Base-by-base conservation (phyloP, 2,888 invertebrate genomes). In the Galerucella nymphaeae region DNA sequence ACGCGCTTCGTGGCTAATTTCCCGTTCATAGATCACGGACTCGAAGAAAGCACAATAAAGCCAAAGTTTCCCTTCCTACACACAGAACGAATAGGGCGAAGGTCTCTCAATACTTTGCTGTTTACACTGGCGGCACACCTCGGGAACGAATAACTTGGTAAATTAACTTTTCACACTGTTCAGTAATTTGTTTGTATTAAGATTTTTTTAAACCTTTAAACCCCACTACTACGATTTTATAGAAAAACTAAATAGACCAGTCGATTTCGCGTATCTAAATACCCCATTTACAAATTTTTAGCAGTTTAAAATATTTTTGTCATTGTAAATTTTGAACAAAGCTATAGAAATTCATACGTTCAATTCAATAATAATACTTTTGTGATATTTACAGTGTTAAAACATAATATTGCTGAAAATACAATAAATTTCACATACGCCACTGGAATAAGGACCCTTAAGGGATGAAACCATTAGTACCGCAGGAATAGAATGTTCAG, bases 1-100 rank as follows among this genome's bases (percentile, higher is more conserved):
- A 50, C 68, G 61, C 48, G 61, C 59, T 59, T 59, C 59, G 59
- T 59, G 53, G 53, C 69, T 69, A 69, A 69, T 69, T 69, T 69
- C 62, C 69, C 69, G 62, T 69, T 62, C 69, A 69, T 69, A 68
- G 61, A 68, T 68, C 68, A 68, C 58, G 48, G 59, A n/a, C 50
- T 23, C 23, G 57, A 57, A 57, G 61, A 53, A 50, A 50, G 53
- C 61, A 61, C 68, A 68, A 68, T 68, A 67, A 61, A 16, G 61
- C 14, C 61, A 18, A 68, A 68, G 68, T 61, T 68, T 68, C 61
- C 50, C 66, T 66, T 38, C 58, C 48, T n/a, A 48, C 48, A 48
- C 3, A 48, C 23, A 66, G 57, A 64, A 30, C 30, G 30, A 30
- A 64, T 14, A 64, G 11, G 38, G 30, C 62, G 16, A 63, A 42